Evolutionary conservation across 2,888 invertebrate genomes (phyloP), one percentile per base, ranked within the genome.

Genomic region (Malthinus seriepunctatus): DNA sequence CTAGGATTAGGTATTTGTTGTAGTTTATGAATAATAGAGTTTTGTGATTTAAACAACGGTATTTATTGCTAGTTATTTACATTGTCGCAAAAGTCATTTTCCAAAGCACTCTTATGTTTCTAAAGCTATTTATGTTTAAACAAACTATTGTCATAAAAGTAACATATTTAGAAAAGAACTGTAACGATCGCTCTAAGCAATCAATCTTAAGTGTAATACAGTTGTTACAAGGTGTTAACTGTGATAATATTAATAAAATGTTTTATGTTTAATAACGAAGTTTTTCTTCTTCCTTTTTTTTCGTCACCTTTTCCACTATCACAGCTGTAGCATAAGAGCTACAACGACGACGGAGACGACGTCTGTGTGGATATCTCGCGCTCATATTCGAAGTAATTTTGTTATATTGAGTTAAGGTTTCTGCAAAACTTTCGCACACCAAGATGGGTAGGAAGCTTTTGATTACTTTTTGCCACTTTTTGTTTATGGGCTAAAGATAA

Each of bases 181-280:
- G 59, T 59, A 50, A 34, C 50, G 59, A 51, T 59, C 54, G 53
- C 54, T 54, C 33, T 59, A 59, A 59, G 59, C 59, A 59, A 59
- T 59, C 59, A 54, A 59, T 59, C 51, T 58, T 59, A 54, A 54
- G 54, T 59, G 56, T 59, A 59, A 59, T 54, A 59, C 59, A 60
- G 60, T 60, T 56, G 60, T 60, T 60, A 56, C 60, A 60, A 60
- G 60, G 55, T 60, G 60, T 60, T 60, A 60, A 60, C 60, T 60
- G 60, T 60, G 60, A 60, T 60, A 60, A 60, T 60, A 60, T 56
- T 60, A 60, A 60, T 60, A 60, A 60, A 60, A 56, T 56, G 60
- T 60, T 60, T 60, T 60, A 60, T 60, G 60, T 60, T 60, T 56
- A 51, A 32, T 37, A 44, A 32, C 31, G 37, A 37, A 23, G 32